These are phyloP conservation scores for Entomobrya multifasciata DNA, from an alignment of 2,888 invertebrate species.

Conservation along the genomic window DNA sequence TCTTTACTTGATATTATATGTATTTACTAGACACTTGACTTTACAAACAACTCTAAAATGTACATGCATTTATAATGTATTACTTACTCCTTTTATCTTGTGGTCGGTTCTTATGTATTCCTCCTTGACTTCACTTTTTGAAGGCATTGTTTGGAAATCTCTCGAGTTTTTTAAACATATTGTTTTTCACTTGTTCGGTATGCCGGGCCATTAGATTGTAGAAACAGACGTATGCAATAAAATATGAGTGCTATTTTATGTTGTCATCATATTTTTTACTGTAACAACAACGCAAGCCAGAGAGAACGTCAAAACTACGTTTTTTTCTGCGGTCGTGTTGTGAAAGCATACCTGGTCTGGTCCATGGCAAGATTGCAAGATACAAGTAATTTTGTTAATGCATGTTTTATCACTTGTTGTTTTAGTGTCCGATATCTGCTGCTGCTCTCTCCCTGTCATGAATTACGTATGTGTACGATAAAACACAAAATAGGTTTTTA, in stretches of 20 bases:
- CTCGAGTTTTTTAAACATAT: neutral
- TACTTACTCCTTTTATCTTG: neutral
- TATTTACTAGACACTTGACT: too few species aligned
- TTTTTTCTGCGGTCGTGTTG: too few species aligned
- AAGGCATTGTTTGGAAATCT: neutral
- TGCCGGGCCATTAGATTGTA: neutral
- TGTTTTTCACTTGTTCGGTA: too few species aligned
- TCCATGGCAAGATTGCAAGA: neutral
- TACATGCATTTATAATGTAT: neutral
- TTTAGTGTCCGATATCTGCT: neutral
- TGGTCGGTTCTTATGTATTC: neutral
- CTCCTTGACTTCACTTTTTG: too few species aligned
- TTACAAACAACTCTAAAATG: slow-evolving; percentile 34
- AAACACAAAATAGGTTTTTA: slow-evolving; percentile 4
- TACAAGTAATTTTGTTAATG: slow-evolving; percentile 64
- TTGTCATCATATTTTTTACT: slow-evolving; percentile 33
- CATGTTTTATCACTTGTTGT: slow-evolving; percentile 54
- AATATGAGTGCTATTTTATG: slow-evolving; percentile 52
- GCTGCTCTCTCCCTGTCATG: neutral
- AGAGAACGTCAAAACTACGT: too few species aligned
- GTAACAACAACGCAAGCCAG: slow-evolving; percentile 6
- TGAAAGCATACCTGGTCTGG: too few species aligned
- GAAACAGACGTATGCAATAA: slow-evolving; percentile 39
- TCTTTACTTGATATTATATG: neutral
- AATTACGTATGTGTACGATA: neutral